Conservation (phyloP, 2,888 invertebrate genomes). For the Copidosoma aretas region DNA sequence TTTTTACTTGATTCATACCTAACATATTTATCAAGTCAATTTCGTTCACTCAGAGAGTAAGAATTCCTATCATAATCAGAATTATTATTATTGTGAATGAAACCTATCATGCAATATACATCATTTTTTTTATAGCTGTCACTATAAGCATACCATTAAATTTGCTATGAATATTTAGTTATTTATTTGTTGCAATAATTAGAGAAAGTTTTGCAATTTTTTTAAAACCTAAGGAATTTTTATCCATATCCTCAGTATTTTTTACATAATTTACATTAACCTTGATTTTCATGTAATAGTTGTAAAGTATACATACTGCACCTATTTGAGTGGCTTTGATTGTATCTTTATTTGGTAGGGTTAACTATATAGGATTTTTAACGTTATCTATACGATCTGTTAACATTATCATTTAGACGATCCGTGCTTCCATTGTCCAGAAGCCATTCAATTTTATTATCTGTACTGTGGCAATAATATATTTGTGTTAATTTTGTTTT, state of each 20-base stretch:
- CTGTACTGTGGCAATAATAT: slow-evolving; percentile 7
- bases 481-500: background rate
- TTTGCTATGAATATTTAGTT: slow-evolving; percentile 1
- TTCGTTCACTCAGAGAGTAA: too few relatives aligned
- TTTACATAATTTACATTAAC: slow-evolving; percentile 7
- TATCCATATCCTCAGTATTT: background rate
- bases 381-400: slow-evolving; percentile 28
- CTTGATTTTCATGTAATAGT: slow-evolving; percentile 11
- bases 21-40: too few relatives aligned
- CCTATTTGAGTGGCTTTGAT: slow-evolving; percentile 37
- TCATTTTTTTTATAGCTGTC: slow-evolving; percentile 4
- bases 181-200: background rate
- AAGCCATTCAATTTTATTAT: slow-evolving; percentile 32
- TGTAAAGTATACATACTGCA: slow-evolving; percentile 15
- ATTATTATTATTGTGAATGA: background rate
- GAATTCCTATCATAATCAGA: too few relatives aligned
- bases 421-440: slow-evolving; percentile 41
- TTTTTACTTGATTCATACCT: too few relatives aligned
- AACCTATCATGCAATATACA: slow-evolving; percentile 10
- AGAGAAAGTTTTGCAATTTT: background rate
- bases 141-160: background rate
- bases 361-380: slow-evolving; percentile 37
- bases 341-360: slow-evolving; percentile 32
- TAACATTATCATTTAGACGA: slow-evolving; percentile 36
- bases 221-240: background rate